Conservation (phyloP, 2,797 vertebrate genomes). For the Pseudochromis fuscus region DNA sequence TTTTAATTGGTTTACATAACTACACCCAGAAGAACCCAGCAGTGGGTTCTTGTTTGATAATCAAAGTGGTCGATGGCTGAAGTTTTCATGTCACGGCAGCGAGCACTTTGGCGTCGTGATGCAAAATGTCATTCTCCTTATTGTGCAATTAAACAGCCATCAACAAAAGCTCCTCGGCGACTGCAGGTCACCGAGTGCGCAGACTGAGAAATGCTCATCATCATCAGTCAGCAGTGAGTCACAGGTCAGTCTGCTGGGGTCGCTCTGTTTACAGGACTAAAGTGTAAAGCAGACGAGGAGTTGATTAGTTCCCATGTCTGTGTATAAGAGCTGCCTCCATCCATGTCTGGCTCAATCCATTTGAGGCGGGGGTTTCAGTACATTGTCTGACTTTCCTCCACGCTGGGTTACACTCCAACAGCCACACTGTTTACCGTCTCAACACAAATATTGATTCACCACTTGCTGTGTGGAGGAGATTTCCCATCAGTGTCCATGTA, state of each 20-base stretch:
- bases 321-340: background rate
- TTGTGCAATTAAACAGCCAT: background rate
- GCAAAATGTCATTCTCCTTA: background rate
- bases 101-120: background rate
- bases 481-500: constrained; percentile 47
- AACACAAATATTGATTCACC: constrained; percentile 56
- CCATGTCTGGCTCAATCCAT: background rate
- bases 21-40: no score
- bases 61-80: background rate
- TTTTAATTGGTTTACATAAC: constrained; percentile 3
- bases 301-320: constrained; percentile 12
- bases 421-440: constrained; percentile 30
- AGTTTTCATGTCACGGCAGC: background rate
- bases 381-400: constrained; percentile 21
- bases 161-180: background rate
- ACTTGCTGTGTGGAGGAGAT: constrained; percentile 39
- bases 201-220: constrained; percentile 23
- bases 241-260: background rate
- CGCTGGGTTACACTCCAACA: constrained; percentile 23
- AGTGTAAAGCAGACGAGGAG: constrained; percentile 21
- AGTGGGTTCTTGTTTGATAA: background rate
- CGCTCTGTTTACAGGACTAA: constrained; percentile 42
- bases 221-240: constrained; percentile 49
- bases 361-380: background rate
- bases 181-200: background rate